Conservation (phyloP, 2,113 vertebrate species). For the Hiodon tergisus region DNA sequence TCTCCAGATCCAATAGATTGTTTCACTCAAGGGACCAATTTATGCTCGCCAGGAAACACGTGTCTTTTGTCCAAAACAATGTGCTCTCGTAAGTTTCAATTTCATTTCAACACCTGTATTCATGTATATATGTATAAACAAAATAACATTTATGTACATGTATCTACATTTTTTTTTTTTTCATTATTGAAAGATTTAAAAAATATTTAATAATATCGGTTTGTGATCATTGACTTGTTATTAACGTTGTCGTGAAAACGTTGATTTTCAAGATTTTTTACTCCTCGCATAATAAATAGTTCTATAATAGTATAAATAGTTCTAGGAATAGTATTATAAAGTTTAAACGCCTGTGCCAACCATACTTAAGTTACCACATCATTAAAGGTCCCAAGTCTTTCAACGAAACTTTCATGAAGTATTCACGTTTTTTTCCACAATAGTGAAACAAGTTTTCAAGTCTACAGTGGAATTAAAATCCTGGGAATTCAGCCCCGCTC, state of each 20-base stretch:
- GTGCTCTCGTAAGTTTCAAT: conserved; percentile 1
- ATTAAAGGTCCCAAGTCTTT: too few species aligned
- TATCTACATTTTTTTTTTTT: not conserved
- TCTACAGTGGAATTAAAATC: not conserved
- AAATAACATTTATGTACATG: not conserved
- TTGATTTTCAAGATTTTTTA: not conserved
- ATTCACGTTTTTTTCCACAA: not conserved
- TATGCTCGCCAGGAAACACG: not conserved
- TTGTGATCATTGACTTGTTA: not conserved
- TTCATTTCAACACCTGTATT: not conserved
- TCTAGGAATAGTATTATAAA: too few species aligned
- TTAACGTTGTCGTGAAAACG: not conserved
- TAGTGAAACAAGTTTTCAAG: conserved; percentile 3
- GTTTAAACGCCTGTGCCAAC: too few species aligned
- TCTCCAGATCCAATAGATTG: conserved; percentile 4
- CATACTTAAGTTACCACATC: too few species aligned
- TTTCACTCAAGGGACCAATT: not conserved
- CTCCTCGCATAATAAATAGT: too few species aligned
- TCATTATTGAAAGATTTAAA: not conserved
- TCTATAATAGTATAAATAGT: too few species aligned
- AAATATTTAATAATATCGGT: not conserved
- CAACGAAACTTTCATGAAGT: too few species aligned
- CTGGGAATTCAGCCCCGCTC: conserved; percentile 2
- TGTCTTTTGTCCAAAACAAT: not conserved
- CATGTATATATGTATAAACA: not conserved